phyloP scores from a whole-genome alignment of 1,140 invertebrate species.

The Leptonema lineaticorne region DNA sequence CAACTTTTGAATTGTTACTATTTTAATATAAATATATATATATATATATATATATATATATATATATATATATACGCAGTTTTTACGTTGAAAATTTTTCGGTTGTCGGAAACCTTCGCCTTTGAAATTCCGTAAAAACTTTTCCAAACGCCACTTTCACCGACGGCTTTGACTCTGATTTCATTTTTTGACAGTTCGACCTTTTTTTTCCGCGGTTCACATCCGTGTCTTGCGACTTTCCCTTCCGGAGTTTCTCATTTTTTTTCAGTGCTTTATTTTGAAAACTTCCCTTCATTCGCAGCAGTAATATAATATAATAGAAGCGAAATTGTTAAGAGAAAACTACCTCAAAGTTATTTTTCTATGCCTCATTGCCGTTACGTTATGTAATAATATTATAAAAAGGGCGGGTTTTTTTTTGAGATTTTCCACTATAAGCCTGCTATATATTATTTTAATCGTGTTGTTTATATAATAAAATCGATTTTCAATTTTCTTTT shows the following conservation, averaged over 20 bases:
- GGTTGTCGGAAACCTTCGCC: not conserved
- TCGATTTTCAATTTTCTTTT: too few species aligned
- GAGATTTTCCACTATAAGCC: too few species aligned
- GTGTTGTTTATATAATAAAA: too few species aligned
- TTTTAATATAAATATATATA: not conserved
- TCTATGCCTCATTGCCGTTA: too few species aligned
- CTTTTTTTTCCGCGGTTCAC: not conserved
- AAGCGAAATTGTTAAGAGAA: too few species aligned
- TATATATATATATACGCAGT: not conserved
- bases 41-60: not conserved
- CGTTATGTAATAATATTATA: too few species aligned
- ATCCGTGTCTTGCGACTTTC: not conserved
- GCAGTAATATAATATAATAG: too few species aligned
- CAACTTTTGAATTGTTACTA: not conserved
- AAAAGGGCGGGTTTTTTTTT: too few species aligned
- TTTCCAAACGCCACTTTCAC: constrained; percentile 4
- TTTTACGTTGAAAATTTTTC: constrained; percentile 18
- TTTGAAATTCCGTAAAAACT: too few species aligned
- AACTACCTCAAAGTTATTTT: too few species aligned
- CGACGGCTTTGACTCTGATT: constrained; percentile 16
- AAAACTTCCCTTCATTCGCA: constrained; percentile 7
- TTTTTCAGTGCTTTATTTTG: too few species aligned
- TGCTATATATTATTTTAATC: too few species aligned
- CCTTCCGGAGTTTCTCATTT: not conserved
- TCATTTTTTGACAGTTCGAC: not conserved